Evolutionary conservation across 2,888 invertebrate genomes (phyloP), one percentile per base, ranked within the genome.

Genomic region (Leucophenga montana): DNA sequence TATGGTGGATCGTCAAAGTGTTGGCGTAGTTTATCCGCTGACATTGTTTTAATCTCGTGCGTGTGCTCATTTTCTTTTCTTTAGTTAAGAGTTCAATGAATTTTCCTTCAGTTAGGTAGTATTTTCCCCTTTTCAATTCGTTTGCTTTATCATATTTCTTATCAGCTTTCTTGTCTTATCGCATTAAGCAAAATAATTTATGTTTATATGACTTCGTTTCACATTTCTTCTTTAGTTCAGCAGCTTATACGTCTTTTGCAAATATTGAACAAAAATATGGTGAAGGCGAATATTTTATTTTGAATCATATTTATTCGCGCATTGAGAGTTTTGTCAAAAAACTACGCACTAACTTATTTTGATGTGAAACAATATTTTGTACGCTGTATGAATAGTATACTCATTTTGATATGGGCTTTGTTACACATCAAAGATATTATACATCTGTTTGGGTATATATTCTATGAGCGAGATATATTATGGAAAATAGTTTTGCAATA

Each of bases 31-130:
- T 33, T 33, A 5, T 39, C 1, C 39, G 8, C 11, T 39, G 39
- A 39, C 11, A 11, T 39, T 39, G 11, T 39, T 11, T 39, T 8
- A 39, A 48, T 54, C 59, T 56, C 66, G 50, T 71, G 18, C n/a
- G 44, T 53, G 11, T 48, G 66, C 67, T 66, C 65, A 69, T 70
- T 68, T 68, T 65, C 53, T 62, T 62, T 54, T 66, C n/a, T 16
- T 53, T 66, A 64, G 64, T 67, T 67, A 64, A 61, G 70, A 70
- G 66, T 22, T 70, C 53, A 67, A 67, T 70, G 62, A 33, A 46
- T n/a, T 46, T 22, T 39, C 1, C 11, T 3, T n/a, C n/a, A n/a
- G n/a, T n/a, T 39, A 39, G 8, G 39, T 39, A 39, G 4, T 39
- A 33, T 39, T 39, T 39, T 8, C 39, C 39, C 39, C 9, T 13